Evolutionary conservation across 2,888 invertebrate species (phyloP).

Genomic region (Ophioninae sp.): DNA sequence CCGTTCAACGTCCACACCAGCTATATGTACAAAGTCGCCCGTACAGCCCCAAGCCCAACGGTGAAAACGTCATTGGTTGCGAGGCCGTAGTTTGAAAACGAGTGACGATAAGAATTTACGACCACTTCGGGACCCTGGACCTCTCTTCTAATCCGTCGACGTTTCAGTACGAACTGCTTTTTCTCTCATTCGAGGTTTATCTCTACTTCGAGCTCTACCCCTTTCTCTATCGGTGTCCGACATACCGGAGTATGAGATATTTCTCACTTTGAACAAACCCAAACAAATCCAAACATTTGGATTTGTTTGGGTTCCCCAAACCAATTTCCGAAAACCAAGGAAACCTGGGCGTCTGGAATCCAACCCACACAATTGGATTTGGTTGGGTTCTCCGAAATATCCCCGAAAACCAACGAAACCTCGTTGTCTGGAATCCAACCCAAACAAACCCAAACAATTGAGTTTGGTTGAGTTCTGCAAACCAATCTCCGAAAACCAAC

Average conservation of each 20-base stretch:
- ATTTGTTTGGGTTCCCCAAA: conserved; percentile 25
- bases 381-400: too few relatives aligned
- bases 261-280: conserved; percentile 35
- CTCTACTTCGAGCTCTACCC: conserved; percentile 17
- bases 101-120: conserved; percentile 75
- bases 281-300: not conserved
- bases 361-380: too few relatives aligned
- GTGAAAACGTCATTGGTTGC: conserved; percentile 61
- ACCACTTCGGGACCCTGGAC: conserved; percentile 61
- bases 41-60: conserved; percentile 42
- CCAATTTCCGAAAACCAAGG: too few relatives aligned
- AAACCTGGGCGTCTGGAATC: too few relatives aligned
- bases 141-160: conserved; percentile 67
- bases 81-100: conserved; percentile 65
- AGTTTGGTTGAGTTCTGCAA: too few relatives aligned
- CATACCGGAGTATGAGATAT: conserved; percentile 30
- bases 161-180: conserved; percentile 54
- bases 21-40: conserved; percentile 31
- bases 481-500: too few relatives aligned
- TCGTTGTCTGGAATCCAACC: too few relatives aligned
- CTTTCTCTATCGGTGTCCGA: conserved; percentile 15
- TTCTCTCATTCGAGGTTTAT: conserved; percentile 46
- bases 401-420: too few relatives aligned
- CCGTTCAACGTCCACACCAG: conserved; percentile 28
- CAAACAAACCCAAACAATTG: too few relatives aligned